Conservation (phyloP, 2,797 vertebrate genomes). For the Steatocranus sp. region DNA sequence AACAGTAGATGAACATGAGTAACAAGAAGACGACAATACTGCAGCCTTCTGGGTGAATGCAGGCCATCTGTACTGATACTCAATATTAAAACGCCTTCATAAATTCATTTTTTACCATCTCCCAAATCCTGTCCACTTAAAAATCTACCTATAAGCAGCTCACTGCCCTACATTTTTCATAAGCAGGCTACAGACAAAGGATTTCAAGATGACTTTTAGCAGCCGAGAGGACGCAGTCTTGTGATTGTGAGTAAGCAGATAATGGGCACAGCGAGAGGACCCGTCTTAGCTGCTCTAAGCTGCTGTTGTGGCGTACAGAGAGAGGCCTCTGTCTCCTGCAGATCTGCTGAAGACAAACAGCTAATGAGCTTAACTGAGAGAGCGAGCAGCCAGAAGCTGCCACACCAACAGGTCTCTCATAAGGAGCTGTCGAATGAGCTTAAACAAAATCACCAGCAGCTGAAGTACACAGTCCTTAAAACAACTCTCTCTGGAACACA, state of each 20-base stretch:
- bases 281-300: slow-evolving; percentile 16
- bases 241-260: slow-evolving; percentile 7
- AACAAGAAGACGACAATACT: neutral
- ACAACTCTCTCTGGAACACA: neutral
- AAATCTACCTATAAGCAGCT: neutral
- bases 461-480: neutral
- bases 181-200: neutral
- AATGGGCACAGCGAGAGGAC: neutral
- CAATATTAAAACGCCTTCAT: neutral
- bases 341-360: neutral
- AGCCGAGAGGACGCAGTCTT: neutral
- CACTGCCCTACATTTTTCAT: neutral
- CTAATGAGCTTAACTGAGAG: slow-evolving; percentile 36
- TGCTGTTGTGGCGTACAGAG: neutral
- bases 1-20: neutral
- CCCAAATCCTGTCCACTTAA: neutral
- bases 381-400: neutral
- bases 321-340: neutral
- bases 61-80: neutral
- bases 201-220: neutral
- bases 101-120: neutral
- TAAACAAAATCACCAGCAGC: neutral
- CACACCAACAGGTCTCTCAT: neutral
- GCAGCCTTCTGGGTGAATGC: neutral
- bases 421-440: neutral